Evolutionary conservation across 2,888 invertebrate species (phyloP).

Genomic region (Dasypolia templi): DNA sequence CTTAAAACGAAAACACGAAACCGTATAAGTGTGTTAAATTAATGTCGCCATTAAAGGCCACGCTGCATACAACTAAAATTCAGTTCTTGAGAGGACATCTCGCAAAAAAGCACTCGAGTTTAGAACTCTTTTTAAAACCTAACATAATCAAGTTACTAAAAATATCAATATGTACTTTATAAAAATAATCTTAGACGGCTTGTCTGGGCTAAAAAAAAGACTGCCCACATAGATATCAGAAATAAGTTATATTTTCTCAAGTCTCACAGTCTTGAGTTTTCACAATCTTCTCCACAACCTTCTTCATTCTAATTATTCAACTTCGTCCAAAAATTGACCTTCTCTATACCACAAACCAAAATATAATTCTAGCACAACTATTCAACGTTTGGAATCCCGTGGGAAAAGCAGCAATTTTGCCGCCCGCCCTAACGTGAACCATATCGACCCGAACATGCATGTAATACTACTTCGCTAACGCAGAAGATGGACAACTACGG

Average conservation of each 20-base stretch:
- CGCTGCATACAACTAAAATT: slow-evolving; percentile 43
- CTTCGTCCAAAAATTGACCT: slow-evolving; percentile 33
- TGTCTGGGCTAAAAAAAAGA: slow-evolving; percentile 8
- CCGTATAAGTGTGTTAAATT: too few relatives aligned
- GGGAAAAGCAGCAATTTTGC: neutral
- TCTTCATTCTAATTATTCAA: slow-evolving; percentile 4
- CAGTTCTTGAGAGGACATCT: slow-evolving; percentile 58
- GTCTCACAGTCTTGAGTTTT: slow-evolving; percentile 27
- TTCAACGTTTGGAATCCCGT: neutral
- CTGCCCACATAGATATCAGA: slow-evolving; percentile 12
- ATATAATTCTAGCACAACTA: slow-evolving; percentile 15
- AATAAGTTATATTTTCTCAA: slow-evolving; percentile 40
- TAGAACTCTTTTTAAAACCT: slow-evolving; percentile 48
- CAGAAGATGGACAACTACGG: neutral
- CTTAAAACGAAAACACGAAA: too few relatives aligned
- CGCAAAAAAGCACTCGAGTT: slow-evolving; percentile 51
- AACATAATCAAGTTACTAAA: slow-evolving; percentile 26
- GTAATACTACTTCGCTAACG: neutral
- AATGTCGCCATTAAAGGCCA: too few relatives aligned
- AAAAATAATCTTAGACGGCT: slow-evolving; percentile 46
- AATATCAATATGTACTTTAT: slow-evolving; percentile 23
- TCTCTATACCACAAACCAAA: slow-evolving; percentile 16
- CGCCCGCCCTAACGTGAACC: neutral
- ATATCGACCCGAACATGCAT: too few relatives aligned
- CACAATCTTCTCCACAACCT: slow-evolving; percentile 48